Percentiles rank a stretch among this genome's conserved stretches.
phyloP scores from a whole-genome alignment of 2,113 vertebrate species.

The Pogonocichla stellata region DNA sequence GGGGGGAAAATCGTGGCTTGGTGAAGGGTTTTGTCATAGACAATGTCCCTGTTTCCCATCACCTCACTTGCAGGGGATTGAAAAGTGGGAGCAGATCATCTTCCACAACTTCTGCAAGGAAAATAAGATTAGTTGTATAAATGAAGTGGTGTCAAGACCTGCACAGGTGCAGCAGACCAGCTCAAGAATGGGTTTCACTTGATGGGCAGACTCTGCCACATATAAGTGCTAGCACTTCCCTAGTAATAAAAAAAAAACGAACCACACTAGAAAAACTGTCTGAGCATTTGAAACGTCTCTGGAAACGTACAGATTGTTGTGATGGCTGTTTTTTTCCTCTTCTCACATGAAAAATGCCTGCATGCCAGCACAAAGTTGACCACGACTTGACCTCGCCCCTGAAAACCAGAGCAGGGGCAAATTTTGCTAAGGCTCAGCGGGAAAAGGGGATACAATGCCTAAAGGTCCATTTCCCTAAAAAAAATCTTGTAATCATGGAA shows the following conservation, averaged over 20 bases:
- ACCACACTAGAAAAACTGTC: not conserved
- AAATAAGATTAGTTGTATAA: not conserved
- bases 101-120: not conserved
- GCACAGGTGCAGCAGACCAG: fast-evolving
- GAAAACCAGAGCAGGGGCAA: not conserved
- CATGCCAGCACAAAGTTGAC: fast-evolving
- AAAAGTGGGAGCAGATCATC: not conserved
- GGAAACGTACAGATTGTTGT: not conserved
- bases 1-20: fast-evolving
- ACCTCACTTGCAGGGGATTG: not conserved
- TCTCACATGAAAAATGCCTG: not conserved
- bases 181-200: not conserved
- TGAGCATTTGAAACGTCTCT: not conserved
- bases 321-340: not conserved
- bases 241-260: not conserved
- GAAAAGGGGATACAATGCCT: fast-evolving
- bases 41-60: not conserved
- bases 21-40: not conserved
- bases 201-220: not conserved
- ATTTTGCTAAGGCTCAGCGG: not conserved
- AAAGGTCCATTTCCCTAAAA: not conserved
- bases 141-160: not conserved
- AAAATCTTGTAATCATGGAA: not conserved
- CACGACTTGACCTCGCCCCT: not conserved
- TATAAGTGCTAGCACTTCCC: not conserved